These are phyloP conservation scores for Allophyes oxyacanthae DNA, from an alignment of 2,888 invertebrate species.

Conservation along the genomic window DNA sequence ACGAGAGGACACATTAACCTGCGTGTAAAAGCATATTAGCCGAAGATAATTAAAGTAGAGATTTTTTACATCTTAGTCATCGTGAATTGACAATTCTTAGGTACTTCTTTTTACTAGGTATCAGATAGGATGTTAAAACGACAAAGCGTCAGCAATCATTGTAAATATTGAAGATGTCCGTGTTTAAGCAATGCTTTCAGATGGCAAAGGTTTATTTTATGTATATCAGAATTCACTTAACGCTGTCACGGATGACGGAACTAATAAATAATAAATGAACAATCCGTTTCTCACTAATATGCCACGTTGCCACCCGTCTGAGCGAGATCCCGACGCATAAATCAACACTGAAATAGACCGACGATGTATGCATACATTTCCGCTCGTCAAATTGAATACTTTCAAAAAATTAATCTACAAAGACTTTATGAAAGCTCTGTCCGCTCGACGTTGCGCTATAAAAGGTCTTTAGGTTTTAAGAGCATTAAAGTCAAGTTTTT, in stretches of 20 bases:
- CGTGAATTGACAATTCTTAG: not conserved
- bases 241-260: conserved; percentile 71
- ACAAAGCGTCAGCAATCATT: too few species aligned
- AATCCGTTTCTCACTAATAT: conserved; percentile 79
- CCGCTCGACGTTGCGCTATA: conserved; percentile 58
- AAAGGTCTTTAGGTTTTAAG: conserved; percentile 63
- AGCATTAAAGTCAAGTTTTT: conserved; percentile 61
- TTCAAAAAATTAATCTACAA: conserved; percentile 73
- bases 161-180: too few species aligned
- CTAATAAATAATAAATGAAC: conserved; percentile 77
- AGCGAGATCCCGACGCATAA: conserved; percentile 76
- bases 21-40: conserved; percentile 50
- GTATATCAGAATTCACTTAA: conserved; percentile 57
- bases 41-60: conserved; percentile 19
- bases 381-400: conserved; percentile 77
- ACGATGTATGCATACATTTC: conserved; percentile 73
- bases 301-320: conserved; percentile 78
- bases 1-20: conserved; percentile 67
- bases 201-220: conserved; percentile 50
- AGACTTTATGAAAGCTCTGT: conserved; percentile 70
- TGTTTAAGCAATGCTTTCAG: conserved; percentile 37
- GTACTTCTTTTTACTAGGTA: too few species aligned
- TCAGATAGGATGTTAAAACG: too few species aligned
- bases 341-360: conserved; percentile 85
- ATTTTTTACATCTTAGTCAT: conserved; percentile 3